Conservation (phyloP, 1,140 invertebrate species). For the Brachionus rotundiformis region DNA sequence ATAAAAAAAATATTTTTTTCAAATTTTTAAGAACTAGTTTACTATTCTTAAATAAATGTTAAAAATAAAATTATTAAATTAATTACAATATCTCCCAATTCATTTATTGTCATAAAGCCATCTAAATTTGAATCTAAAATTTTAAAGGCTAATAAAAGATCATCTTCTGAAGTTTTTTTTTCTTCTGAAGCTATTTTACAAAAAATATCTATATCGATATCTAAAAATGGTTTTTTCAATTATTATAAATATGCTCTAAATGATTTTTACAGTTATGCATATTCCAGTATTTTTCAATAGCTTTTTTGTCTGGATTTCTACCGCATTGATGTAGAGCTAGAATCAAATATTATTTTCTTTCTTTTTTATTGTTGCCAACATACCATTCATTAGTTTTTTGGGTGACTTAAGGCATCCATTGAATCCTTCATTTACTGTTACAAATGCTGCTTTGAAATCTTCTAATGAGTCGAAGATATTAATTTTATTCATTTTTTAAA, state of each 20-base stretch:
- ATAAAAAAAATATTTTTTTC: too few relatives aligned
- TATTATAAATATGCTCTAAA: background rate
- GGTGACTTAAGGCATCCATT: background rate
- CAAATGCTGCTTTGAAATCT: slow-evolving; percentile 40
- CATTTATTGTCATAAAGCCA: background rate
- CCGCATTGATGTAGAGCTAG: slow-evolving; percentile 40
- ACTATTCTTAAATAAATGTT: background rate
- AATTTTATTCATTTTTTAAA: background rate
- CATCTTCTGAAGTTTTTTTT: background rate
- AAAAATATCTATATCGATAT: slow-evolving; percentile 13
- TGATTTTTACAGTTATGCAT: background rate
- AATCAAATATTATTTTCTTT: background rate
- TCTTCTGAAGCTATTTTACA: slow-evolving; percentile 15
- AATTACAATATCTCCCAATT: slow-evolving; percentile 7
- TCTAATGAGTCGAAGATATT: background rate
- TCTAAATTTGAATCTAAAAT: slow-evolving; percentile 4
- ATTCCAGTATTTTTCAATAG: background rate
- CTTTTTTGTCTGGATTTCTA: background rate
- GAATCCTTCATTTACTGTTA: background rate
- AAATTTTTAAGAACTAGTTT: too few relatives aligned
- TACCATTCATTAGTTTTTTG: slow-evolving; percentile 34
- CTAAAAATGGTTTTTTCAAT: background rate
- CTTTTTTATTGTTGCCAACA: background rate
- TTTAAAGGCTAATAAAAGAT: slow-evolving; percentile 33
- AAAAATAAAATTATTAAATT: background rate